Evolutionary conservation across 64 coral and sea anemone genomes (phyloP).

Genomic region (Montipora capricornis): DNA sequence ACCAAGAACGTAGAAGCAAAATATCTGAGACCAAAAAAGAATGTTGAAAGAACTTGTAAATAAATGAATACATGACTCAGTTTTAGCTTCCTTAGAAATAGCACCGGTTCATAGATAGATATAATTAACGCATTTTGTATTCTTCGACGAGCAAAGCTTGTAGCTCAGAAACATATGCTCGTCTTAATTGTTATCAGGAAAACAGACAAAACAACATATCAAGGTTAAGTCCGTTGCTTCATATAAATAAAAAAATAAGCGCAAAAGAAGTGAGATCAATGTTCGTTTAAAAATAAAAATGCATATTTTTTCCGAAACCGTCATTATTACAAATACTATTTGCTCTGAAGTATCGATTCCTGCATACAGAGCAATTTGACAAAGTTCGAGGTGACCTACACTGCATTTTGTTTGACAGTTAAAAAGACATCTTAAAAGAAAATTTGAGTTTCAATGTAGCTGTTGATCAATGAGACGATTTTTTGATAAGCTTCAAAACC

Average conservation of each 20-base stretch:
- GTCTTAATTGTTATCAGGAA: conserved; percentile 30
- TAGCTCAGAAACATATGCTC: conserved; percentile 49
- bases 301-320: too few species aligned
- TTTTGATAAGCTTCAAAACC: background rate
- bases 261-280: background rate
- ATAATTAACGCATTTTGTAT: background rate
- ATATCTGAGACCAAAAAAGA: background rate
- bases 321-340: too few species aligned
- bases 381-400: background rate
- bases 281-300: background rate
- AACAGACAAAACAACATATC: background rate
- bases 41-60: background rate
- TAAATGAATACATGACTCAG: background rate
- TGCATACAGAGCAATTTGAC: background rate
- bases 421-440: background rate
- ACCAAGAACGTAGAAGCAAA: background rate
- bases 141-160: background rate
- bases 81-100: background rate
- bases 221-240: conserved; percentile 26
- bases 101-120: background rate
- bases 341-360: background rate
- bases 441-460: background rate
- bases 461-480: background rate
- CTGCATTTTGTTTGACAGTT: background rate
- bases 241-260: conserved; percentile 25